Conservation (phyloP, 2,113 vertebrate genomes). For the Chionomys nivalis region DNA sequence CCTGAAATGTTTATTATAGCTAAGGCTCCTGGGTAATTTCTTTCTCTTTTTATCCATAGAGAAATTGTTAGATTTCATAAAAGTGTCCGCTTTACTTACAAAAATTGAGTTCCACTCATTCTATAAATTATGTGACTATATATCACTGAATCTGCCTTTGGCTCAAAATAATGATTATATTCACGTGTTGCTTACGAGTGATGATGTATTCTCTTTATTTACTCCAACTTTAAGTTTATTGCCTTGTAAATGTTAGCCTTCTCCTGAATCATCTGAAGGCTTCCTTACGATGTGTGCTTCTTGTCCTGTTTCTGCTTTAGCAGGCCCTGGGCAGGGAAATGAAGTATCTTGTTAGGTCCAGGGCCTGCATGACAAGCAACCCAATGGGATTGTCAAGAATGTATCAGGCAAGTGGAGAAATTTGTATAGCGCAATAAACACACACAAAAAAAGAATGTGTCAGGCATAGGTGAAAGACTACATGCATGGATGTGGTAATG, state of each 20-base stretch:
- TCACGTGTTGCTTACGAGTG: conserved; percentile 49
- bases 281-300: not conserved
- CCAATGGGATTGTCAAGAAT: not conserved
- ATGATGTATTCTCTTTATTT: not conserved
- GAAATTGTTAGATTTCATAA: conserved; percentile 30
- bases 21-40: conserved; percentile 22
- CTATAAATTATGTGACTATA: conserved; percentile 31
- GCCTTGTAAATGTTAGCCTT: not conserved
- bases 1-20: conserved; percentile 32
- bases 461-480: not conserved
- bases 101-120: conserved; percentile 60
- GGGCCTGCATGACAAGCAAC: not conserved
- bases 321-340: not conserved
- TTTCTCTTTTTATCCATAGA: conserved; percentile 34
- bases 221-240: not conserved
- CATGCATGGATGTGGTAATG: no score
- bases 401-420: not conserved
- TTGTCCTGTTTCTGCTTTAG: not conserved
- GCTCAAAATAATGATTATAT: conserved; percentile 54
- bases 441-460: not conserved
- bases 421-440: no score
- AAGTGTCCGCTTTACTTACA: conserved; percentile 61
- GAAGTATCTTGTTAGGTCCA: not conserved
- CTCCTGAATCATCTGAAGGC: not conserved
- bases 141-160: conserved; percentile 50